These are phyloP conservation scores for Typhlichthys subterraneus DNA, from an alignment of 2,797 vertebrate genomes.

Conservation along the genomic window DNA sequence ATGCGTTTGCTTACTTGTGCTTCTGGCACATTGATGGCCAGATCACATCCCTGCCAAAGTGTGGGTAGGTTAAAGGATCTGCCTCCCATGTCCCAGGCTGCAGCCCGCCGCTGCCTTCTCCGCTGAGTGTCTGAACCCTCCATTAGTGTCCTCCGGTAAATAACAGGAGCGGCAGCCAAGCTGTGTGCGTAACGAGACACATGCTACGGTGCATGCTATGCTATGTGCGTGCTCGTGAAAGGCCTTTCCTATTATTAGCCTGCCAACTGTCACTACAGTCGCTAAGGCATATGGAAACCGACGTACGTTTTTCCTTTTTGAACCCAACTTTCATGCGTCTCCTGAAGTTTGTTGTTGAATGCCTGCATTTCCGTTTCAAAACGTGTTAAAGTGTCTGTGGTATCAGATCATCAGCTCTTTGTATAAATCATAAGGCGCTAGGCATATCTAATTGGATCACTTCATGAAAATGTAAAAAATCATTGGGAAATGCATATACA, in stretches of 20 bases:
- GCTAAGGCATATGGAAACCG: too few species aligned
- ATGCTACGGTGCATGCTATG: not conserved
- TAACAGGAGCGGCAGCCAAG: not conserved
- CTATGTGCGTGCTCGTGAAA: not conserved
- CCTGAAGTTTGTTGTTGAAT: too few species aligned
- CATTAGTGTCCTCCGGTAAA: not conserved
- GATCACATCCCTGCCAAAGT: not conserved
- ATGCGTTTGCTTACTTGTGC: too few species aligned
- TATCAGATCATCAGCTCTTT: slow-evolving; percentile 2
- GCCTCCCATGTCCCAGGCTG: not conserved
- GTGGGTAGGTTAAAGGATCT: not conserved
- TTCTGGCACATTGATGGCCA: not conserved
- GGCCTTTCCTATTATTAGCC: too few species aligned
- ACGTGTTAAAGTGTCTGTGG: not conserved
- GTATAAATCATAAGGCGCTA: slow-evolving; percentile 10
- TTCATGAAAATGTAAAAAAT: not conserved
- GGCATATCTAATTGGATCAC: not conserved
- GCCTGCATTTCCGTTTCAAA: too few species aligned
- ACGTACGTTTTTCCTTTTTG: too few species aligned
- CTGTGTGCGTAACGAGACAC: not conserved
- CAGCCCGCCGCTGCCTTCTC: not conserved
- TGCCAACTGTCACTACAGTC: too few species aligned
- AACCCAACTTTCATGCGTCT: too few species aligned
- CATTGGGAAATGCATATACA: not conserved
- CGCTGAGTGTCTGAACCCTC: slow-evolving; percentile 3